These are phyloP conservation scores for Drosophila jambulina DNA, from an alignment of 1,140 invertebrate genomes.

Conservation along the genomic window DNA sequence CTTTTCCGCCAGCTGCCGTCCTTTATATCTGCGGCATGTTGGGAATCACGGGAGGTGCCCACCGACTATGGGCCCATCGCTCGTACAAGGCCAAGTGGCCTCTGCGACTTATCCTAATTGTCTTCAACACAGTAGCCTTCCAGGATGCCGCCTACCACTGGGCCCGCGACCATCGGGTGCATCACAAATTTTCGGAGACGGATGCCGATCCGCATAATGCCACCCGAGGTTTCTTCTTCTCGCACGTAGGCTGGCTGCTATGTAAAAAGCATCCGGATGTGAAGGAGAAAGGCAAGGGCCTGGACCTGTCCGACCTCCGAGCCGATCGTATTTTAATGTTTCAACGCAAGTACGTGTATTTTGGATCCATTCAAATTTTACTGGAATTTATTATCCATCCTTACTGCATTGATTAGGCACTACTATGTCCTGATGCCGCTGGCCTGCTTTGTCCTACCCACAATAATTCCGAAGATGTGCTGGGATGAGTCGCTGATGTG, in stretches of 20 bases:
- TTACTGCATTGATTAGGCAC: neutral
- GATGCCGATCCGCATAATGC: slow-evolving; percentile 98
- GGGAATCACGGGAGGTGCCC: slow-evolving; percentile 97
- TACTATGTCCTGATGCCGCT: slow-evolving; percentile 89
- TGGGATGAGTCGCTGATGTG: slow-evolving; percentile 93
- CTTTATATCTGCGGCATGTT: slow-evolving; percentile 77
- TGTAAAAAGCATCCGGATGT: slow-evolving; percentile 96
- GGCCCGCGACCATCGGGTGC: slow-evolving; percentile 97
- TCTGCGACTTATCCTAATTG: slow-evolving; percentile 90
- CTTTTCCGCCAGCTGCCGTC: neutral
- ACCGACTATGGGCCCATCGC: slow-evolving; percentile 97
- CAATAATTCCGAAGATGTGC: slow-evolving; percentile 91
- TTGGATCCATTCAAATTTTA: slow-evolving; percentile 51
- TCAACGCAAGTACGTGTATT: slow-evolving; percentile 95
- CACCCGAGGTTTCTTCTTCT: slow-evolving; percentile 97
- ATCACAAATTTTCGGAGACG: slow-evolving; percentile 98
- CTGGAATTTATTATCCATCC: neutral
- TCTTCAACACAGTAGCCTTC: slow-evolving; percentile 94
- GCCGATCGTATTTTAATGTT: slow-evolving; percentile 93
- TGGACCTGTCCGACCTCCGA: slow-evolving; percentile 94
- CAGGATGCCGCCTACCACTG: slow-evolving; percentile 97
- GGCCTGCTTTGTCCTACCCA: slow-evolving; percentile 94
- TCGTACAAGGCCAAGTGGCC: slow-evolving; percentile 97
- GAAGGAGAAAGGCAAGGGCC: slow-evolving; percentile 92
- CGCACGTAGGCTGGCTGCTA: slow-evolving; percentile 97